Evolutionary conservation across 2,113 vertebrate species (phyloP), one percentile per base, ranked within the genome.

Genomic region (Kryptolebias marmoratus): DNA sequence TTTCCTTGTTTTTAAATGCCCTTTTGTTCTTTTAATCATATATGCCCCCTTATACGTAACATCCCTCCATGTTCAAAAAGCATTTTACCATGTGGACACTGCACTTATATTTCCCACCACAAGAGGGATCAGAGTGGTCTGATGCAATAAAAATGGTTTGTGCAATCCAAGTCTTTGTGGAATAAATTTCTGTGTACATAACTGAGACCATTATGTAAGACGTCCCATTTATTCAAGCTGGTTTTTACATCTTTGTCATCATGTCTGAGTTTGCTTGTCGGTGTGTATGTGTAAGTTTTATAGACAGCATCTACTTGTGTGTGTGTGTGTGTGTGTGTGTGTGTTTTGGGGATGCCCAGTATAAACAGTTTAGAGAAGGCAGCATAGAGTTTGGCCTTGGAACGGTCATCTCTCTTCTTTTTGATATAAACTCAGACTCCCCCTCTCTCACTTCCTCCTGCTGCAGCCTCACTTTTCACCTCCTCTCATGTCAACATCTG

Each of bases 311-410:
- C 0, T 42, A 7, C 18, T 11, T 49, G 49, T 28, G 27, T 64
- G 71, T 59, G 64, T 72, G 62, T 72, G 66, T 67, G 48, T 70
- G 53, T n/a, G 16, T 64, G 64, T 57, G 70, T 74, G 65, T 74
- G 67, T 63, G 49, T 66, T 53, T 56, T 57, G 57, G 63, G 54
- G 75, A 75, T 71, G 56, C 44, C 22, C 54, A 56, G 22, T 57
- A 64, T 89, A 90, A 87, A 89, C 73, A 79, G 83, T 89, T 86
- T 84, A 73, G 64, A 87, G 50, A 62, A 68, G 63, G 59, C 64
- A 73, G 75, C 8, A 55, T 61, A 32, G 53, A 80, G 77, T 80
- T 75, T 81, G 80, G 73, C 82, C 68, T 76, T 32, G 42, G 22
- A 18, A 13, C 6, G 30, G 50, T 62, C 87, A 75, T 78, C 60